These are phyloP conservation scores for Epirrita christyi DNA, from an alignment of 2,888 invertebrate genomes.

Conservation along the genomic window DNA sequence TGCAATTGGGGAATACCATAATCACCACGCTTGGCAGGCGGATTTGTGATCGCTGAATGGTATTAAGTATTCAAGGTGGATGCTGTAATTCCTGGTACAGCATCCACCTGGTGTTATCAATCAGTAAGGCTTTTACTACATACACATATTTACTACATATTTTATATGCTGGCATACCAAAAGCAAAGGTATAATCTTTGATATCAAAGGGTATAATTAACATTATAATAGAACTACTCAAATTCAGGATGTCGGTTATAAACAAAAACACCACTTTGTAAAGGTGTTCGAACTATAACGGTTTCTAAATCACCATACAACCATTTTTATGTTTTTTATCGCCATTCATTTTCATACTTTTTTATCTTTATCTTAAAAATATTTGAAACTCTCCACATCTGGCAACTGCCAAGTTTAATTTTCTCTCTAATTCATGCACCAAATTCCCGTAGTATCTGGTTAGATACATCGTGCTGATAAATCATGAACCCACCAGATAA, in stretches of 20 bases:
- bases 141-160: too few species aligned
- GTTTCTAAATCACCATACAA: background rate
- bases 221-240: too few species aligned
- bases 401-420: conserved; percentile 13
- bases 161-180: too few species aligned
- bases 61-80: too few species aligned
- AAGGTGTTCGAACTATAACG: background rate
- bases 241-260: background rate
- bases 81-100: too few species aligned
- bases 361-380: background rate
- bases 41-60: too few species aligned
- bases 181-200: too few species aligned
- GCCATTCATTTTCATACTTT: background rate
- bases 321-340: background rate
- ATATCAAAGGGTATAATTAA: too few species aligned
- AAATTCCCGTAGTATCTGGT: conserved; percentile 11
- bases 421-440: conserved; percentile 11
- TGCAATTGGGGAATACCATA: too few species aligned
- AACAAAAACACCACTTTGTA: background rate
- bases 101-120: too few species aligned
- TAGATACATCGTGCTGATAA: conserved; percentile 25
- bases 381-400: background rate
- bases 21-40: too few species aligned
- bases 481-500: conserved; percentile 21
- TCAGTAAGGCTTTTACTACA: too few species aligned